These are phyloP conservation scores for Serilophus lunatus DNA, from an alignment of 2,113 vertebrate genomes.

Conservation along the genomic window DNA sequence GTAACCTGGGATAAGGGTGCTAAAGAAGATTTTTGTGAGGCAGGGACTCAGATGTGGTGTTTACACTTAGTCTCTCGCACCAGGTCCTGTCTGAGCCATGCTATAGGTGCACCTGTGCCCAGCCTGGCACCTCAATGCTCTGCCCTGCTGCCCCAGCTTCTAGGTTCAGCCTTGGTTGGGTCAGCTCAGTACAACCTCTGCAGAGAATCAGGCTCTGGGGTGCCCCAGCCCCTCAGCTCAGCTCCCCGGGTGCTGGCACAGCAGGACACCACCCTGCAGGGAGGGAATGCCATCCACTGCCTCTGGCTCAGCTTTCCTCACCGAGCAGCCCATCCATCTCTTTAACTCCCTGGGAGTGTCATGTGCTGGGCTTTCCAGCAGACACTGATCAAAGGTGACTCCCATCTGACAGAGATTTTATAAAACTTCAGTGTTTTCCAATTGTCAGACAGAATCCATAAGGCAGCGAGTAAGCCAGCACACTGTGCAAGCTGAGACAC, in stretches of 20 bases:
- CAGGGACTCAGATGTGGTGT: background rate
- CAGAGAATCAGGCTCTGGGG: background rate
- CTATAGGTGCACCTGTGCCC: background rate
- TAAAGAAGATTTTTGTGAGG: background rate
- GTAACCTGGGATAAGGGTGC: background rate
- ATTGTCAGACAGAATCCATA: background rate
- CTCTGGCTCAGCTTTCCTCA: accelerated
- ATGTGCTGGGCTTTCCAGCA: background rate
- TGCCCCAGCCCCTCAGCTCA: accelerated
- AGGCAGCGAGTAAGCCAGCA: accelerated
- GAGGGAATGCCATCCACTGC: background rate
- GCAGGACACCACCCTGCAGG: accelerated
- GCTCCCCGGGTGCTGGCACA: accelerated
- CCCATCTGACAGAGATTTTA: background rate
- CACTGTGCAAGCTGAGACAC: background rate
- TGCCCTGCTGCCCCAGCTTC: background rate
- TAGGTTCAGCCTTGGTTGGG: background rate
- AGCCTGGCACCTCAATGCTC: background rate
- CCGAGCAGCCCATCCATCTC: background rate
- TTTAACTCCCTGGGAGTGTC: accelerated
- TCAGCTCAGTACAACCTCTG: accelerated
- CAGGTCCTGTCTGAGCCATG: accelerated
- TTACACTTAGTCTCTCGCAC: accelerated
- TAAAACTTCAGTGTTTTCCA: background rate
- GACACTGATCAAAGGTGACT: background rate